Conservation (phyloP, 2,113 vertebrate species). For the Takifugu flavidus region DNA sequence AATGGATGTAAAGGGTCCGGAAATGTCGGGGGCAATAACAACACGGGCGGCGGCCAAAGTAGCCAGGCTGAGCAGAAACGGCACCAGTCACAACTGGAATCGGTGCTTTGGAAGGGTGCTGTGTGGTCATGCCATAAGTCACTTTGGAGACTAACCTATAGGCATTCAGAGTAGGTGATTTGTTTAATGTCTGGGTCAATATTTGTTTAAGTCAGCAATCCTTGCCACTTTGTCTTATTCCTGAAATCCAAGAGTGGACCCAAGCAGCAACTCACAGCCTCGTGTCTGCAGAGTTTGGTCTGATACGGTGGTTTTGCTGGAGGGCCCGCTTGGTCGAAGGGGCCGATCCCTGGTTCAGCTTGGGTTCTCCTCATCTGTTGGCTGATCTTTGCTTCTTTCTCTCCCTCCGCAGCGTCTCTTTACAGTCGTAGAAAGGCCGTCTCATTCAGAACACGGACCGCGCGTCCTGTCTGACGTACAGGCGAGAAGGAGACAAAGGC, state of each 20-base stretch:
- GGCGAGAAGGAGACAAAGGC: background rate
- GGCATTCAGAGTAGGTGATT: too few relatives aligned
- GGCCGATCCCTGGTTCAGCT: conserved; percentile 56
- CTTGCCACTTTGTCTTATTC: too few relatives aligned
- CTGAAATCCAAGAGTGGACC: too few relatives aligned
- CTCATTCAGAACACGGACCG: conserved; percentile 42
- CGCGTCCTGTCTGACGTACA: conserved; percentile 28
- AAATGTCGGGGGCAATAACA: conserved; percentile 71
- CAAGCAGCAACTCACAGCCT: too few relatives aligned
- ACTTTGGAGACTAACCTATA: conserved; percentile 42
- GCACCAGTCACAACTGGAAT: conserved; percentile 60
- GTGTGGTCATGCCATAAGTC: conserved; percentile 43
- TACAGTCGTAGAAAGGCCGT: too few relatives aligned
- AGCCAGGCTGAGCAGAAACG: conserved; percentile 65
- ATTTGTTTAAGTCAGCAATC: background rate
- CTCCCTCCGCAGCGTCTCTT: background rate
- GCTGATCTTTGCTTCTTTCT: conserved; percentile 37
- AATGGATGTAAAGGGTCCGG: conserved; percentile 78
- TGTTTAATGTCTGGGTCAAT: conserved; percentile 20
- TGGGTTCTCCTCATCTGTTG: conserved; percentile 57
- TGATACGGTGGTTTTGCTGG: conserved; percentile 2
- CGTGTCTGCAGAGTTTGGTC: conserved; percentile 6
- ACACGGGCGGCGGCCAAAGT: conserved; percentile 70
- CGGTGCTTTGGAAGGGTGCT: conserved; percentile 59
- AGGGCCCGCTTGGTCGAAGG: conserved; percentile 33